A percentile compares a stretch with the other conserved stretches of the same genome.
These are phyloP conservation scores for Ceratitis capitata DNA, from an alignment of 1,140 invertebrate species.

Conservation along the genomic window DNA sequence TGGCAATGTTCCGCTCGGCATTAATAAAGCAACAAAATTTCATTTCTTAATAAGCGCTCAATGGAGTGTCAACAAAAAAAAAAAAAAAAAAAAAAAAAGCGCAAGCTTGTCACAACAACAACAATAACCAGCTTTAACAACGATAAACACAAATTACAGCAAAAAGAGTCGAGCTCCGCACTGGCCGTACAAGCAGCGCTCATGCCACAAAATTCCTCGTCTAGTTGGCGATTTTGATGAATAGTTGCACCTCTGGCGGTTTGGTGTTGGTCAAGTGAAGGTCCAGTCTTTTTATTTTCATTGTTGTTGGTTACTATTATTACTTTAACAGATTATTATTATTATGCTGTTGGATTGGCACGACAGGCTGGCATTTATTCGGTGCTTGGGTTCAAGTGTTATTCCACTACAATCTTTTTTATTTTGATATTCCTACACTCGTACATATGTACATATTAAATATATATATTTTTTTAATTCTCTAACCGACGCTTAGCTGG, in stretches of 20 bases:
- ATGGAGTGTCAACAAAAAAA: not conserved
- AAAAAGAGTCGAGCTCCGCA: not conserved
- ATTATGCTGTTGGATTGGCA: conserved; percentile 17
- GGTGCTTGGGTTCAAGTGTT: not conserved
- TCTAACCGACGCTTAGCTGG: not conserved
- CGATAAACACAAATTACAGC: not conserved
- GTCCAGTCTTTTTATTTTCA: not conserved
- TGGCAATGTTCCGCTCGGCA: not conserved
- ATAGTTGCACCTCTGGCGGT: not conserved
- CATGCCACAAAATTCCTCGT: not conserved
- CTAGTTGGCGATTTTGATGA: conserved; percentile 17
- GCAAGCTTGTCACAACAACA: not conserved
- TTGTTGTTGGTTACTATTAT: not conserved
- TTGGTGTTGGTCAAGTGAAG: conserved; percentile 32
- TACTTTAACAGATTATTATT: conserved; percentile 23
- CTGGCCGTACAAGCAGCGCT: not conserved
- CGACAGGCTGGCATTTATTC: conserved; percentile 5
- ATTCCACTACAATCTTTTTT: not conserved
- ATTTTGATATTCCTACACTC: not conserved
- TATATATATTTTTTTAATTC: not conserved
- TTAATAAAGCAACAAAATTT: conserved; percentile 41
- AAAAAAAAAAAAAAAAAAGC: not conserved
- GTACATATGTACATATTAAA: too few species aligned
- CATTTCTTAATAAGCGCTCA: conserved; percentile 36
- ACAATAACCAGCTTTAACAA: not conserved